Conservation (phyloP, 2,888 invertebrate genomes). For the Oligia fasciuncula region DNA sequence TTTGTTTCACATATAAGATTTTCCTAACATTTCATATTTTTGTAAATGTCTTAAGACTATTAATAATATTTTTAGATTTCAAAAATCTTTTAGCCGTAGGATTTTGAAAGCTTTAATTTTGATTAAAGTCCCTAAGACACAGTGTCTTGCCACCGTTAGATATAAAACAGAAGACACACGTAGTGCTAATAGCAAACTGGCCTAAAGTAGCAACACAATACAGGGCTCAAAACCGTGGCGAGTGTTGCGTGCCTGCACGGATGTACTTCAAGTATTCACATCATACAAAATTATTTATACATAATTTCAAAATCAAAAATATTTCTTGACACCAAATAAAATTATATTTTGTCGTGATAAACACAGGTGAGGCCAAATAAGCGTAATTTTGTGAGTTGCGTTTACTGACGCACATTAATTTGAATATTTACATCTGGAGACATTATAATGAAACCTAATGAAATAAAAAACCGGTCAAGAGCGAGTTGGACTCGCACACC, state of each 20-base stretch:
- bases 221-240: neutral
- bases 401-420: neutral
- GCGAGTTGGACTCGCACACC: too few relatives aligned
- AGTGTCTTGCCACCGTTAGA: neutral
- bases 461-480: too few relatives aligned
- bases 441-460: too few relatives aligned
- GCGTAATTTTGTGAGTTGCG: too few relatives aligned
- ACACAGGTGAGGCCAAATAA: too few relatives aligned
- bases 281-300: neutral
- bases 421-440: neutral
- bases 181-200: neutral
- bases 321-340: neutral
- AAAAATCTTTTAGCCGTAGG: conserved; percentile 12
- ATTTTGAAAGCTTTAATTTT: conserved; percentile 19
- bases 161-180: neutral
- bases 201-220: neutral
- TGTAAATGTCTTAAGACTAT: neutral
- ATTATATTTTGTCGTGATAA: neutral
- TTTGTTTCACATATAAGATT: neutral
- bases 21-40: neutral
- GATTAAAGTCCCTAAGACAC: neutral
- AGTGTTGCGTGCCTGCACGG: neutral
- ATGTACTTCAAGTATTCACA: neutral
- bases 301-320: too few relatives aligned
- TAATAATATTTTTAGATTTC: neutral